phyloP scores from a whole-genome alignment of 2,113 vertebrate species.

The Willisornis vidua region DNA sequence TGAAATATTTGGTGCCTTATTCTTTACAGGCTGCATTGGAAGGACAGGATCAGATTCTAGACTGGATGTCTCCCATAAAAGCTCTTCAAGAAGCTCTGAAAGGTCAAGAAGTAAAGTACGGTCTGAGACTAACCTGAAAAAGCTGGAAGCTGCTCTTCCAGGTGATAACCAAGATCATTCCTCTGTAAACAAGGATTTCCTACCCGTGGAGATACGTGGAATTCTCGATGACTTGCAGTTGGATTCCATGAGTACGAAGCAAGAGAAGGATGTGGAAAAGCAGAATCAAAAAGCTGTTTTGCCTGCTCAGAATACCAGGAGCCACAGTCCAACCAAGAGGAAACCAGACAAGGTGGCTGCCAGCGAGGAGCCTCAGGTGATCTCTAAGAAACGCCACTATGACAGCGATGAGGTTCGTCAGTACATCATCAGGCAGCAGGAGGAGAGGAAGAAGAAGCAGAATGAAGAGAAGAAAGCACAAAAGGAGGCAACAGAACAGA shows the following conservation, averaged over 20 bases:
- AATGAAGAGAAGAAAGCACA: slow-evolving; percentile 87
- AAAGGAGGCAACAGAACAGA: slow-evolving; percentile 84
- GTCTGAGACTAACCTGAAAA: slow-evolving; percentile 69
- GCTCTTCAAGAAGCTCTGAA: slow-evolving; percentile 71
- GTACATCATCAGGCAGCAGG: slow-evolving; percentile 91
- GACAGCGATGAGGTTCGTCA: slow-evolving; percentile 89
- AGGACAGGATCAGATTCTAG: slow-evolving; percentile 79
- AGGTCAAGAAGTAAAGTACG: slow-evolving; percentile 67
- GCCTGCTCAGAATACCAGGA: slow-evolving; percentile 70
- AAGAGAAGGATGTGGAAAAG: slow-evolving; percentile 64
- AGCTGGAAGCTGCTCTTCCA: slow-evolving; percentile 50
- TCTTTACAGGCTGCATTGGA: slow-evolving; percentile 58
- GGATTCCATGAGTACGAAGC: slow-evolving; percentile 70
- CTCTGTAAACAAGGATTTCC: slow-evolving; percentile 79
- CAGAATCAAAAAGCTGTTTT: slow-evolving; percentile 67
- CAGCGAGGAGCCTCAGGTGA: slow-evolving; percentile 78
- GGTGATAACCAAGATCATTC: slow-evolving; percentile 51
- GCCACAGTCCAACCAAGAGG: slow-evolving; percentile 82
- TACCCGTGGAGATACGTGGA: slow-evolving; percentile 87
- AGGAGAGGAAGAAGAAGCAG: slow-evolving; percentile 88
- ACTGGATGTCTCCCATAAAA: slow-evolving; percentile 64
- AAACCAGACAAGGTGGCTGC: slow-evolving; percentile 73
- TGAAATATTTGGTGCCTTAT: neutral
- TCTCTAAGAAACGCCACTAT: slow-evolving; percentile 89
- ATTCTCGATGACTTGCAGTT: slow-evolving; percentile 92